Evolutionary conservation across 2,888 invertebrate species (phyloP).

Genomic region (Molanna angustata): DNA sequence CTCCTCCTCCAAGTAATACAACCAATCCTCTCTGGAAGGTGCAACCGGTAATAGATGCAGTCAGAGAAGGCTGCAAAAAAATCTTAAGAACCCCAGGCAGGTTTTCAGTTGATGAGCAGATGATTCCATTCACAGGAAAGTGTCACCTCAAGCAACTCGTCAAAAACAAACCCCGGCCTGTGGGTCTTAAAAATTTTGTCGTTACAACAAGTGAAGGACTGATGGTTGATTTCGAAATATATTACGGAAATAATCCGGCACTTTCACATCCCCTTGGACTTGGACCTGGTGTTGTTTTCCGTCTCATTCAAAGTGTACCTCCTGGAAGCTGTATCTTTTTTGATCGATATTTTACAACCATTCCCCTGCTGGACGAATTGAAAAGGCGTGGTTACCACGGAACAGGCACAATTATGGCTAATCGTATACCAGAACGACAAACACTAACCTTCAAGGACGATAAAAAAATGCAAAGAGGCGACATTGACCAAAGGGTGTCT

Average conservation of each 20-base stretch:
- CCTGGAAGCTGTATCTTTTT: slow-evolving; percentile 19
- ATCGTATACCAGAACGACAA: slow-evolving; percentile 12
- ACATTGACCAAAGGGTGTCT: slow-evolving; percentile 16
- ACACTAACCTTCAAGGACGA: slow-evolving; percentile 13
- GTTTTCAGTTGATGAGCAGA: slow-evolving; percentile 8
- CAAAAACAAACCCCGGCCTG: slow-evolving; percentile 4
- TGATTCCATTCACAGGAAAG: slow-evolving; percentile 9
- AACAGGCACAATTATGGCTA: slow-evolving; percentile 20
- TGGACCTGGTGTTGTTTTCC: slow-evolving; percentile 27
- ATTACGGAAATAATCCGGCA: background rate
- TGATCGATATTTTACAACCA: slow-evolving; percentile 21
- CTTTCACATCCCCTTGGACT: slow-evolving; percentile 6
- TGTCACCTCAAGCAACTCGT: slow-evolving; percentile 8
- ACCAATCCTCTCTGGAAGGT: background rate
- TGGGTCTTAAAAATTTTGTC: background rate
- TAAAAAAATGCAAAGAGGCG: slow-evolving; percentile 12
- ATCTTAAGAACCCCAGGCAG: background rate
- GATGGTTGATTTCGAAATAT: slow-evolving; percentile 1
- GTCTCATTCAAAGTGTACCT: slow-evolving; percentile 23
- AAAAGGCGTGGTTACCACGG: slow-evolving; percentile 4
- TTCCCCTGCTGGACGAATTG: slow-evolving; percentile 11
- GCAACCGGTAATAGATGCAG: background rate
- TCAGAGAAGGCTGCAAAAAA: background rate
- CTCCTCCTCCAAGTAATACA: background rate
- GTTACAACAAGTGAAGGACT: background rate